A percentile compares a stretch with the other conserved stretches of the same genome.
phyloP scores from a whole-genome alignment of 2,113 vertebrate genomes.

The Piprites chloris region DNA sequence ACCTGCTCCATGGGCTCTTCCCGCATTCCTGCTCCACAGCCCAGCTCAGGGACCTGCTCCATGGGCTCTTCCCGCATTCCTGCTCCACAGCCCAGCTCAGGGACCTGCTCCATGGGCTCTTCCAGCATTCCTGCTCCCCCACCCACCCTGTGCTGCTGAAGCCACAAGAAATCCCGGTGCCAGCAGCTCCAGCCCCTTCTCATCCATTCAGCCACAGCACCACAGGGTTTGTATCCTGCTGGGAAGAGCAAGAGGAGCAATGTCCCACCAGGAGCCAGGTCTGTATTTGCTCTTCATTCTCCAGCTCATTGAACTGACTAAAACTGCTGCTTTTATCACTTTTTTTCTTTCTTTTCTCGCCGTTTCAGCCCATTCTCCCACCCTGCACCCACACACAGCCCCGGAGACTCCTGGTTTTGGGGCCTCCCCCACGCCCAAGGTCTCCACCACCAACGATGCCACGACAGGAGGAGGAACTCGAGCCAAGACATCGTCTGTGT shows the following conservation, averaged over 20 bases:
- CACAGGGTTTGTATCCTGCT: background rate
- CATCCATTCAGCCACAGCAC: background rate
- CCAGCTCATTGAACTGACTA: background rate
- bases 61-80: too few relatives aligned
- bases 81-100: too few relatives aligned
- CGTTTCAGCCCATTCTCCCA: background rate
- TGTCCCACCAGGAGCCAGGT: background rate
- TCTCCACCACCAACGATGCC: background rate
- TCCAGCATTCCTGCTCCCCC: too few relatives aligned
- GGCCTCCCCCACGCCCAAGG: background rate
- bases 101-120: too few relatives aligned
- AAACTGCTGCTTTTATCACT: background rate
- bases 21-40: background rate
- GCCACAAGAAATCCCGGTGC: fast-evolving
- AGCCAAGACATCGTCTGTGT: background rate
- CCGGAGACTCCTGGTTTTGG: background rate
- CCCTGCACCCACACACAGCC: background rate
- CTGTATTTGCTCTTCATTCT: background rate
- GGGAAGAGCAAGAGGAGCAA: background rate
- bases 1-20: background rate
- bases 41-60: background rate
- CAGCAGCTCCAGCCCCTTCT: background rate
- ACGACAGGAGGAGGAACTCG: background rate
- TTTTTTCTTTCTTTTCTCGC: background rate
- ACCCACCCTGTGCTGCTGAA: background rate